Evolutionary conservation across 2,113 vertebrate genomes (phyloP).

Genomic region (Nansenia antarctica): DNA sequence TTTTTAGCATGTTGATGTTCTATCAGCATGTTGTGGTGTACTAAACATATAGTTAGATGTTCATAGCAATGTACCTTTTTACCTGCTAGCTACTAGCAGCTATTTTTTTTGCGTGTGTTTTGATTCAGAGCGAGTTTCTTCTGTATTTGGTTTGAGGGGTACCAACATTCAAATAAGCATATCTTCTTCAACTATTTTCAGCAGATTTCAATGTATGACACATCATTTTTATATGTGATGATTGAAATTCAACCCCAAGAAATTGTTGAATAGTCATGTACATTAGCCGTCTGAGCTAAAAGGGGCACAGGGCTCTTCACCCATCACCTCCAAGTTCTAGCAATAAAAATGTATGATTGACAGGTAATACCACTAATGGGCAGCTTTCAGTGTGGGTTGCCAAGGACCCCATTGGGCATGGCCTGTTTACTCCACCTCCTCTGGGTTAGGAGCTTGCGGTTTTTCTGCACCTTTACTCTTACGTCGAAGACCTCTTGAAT

Average conservation of each 20-base stretch:
- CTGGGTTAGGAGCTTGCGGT: slow-evolving; percentile 85
- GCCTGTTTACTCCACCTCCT: slow-evolving; percentile 82
- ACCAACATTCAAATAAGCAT: no score
- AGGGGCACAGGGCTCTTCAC: background rate
- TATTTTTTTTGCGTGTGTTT: no score
- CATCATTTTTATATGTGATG: no score
- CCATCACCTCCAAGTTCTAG: background rate
- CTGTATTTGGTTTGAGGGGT: no score
- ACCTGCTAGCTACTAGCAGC: no score
- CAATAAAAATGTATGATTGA: background rate
- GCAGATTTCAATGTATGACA: no score
- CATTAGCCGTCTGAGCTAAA: background rate
- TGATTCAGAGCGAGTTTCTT: no score
- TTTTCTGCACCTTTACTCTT: slow-evolving; percentile 86
- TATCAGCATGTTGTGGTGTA: no score
- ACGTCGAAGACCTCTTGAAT: slow-evolving; percentile 97
- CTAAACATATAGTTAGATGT: no score
- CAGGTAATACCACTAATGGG: background rate
- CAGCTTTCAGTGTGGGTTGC: slow-evolving; percentile 53
- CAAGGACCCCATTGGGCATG: slow-evolving; percentile 77
- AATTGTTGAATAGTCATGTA: background rate
- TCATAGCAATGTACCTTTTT: no score
- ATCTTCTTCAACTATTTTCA: no score
- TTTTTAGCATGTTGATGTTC: no score
- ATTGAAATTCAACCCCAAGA: background rate